Base-by-base conservation (phyloP, 2,797 vertebrate genomes). In the Aplochiton taeniatus region DNA sequence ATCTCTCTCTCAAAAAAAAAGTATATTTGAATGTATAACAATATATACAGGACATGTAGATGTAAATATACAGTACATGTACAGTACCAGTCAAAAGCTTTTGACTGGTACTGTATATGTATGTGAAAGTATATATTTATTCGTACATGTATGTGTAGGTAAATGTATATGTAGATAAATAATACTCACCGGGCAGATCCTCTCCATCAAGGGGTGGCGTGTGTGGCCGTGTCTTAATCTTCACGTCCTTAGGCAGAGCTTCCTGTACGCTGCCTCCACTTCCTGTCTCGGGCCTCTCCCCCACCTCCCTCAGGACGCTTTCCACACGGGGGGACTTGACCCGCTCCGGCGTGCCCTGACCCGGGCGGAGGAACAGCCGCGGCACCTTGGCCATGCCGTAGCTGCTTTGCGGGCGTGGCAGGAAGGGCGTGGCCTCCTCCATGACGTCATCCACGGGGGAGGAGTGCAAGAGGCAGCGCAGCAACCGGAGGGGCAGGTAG, bases 321-420 rank as follows among this genome's bases (percentile, higher is more conserved):
- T 11, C 58, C 19, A 13, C 16, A 31, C 31, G 6, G 20, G 58
- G 58, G 17, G 46, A 17, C 46, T 48, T 19, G 9, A 5, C n/a
- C 12, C n/a, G 47, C 18, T 47, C 46, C n/a, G 58, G 58, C 8
- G 45, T 48, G 18, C 45, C 46, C 58, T 61, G n/a, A 4, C 58
- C 58, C 48, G 19, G 19, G 45, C 10, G 48, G 8, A 49, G 46
- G 58, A 41, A 31, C 58, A 41, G 9, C 14, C 12, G 19, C n/a
- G 59, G 47, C 19, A 61, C 47, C 9, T 9, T 5, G n/a, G 11
- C 45, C 0, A 61, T 41, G 12, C 50, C 19, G 45, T 50, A 61
- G 59, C 59, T 31, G 47, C 59, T 51, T 47, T 61, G 59, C 6
- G 59, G n/a, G 31, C 61, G 48, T 13, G 59, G 59, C 18, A 41